Evolutionary conservation across 2,888 invertebrate genomes (phyloP).

Genomic region (Steromphala cineraria): DNA sequence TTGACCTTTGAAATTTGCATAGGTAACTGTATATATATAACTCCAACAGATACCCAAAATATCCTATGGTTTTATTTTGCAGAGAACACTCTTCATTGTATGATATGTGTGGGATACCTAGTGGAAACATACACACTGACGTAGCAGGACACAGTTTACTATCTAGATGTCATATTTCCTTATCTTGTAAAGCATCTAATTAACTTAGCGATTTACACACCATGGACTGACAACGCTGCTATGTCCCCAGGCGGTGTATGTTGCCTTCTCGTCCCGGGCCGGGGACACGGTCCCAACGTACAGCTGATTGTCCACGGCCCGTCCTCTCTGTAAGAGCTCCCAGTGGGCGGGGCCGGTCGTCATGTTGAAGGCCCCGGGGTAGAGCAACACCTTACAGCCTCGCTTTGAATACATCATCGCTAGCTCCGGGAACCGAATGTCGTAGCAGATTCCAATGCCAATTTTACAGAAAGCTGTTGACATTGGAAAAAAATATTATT

Average conservation of each 20-base stretch:
- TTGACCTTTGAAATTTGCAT: no score
- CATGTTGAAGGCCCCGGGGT: conserved; percentile 97
- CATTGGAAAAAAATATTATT: neutral
- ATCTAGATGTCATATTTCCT: no score
- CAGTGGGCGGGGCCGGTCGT: conserved; percentile 96
- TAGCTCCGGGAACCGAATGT: conserved; percentile 93
- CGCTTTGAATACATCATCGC: conserved; percentile 75
- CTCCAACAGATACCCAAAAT: no score
- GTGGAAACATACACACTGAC: no score
- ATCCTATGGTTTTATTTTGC: no score
- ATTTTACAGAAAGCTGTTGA: conserved; percentile 81
- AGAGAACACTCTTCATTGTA: no score
- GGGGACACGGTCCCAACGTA: conserved; percentile 91
- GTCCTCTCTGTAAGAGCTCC: conserved; percentile 87
- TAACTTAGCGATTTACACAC: conserved; percentile 45
- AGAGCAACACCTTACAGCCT: conserved; percentile 90
- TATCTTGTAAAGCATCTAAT: no score
- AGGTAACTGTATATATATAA: no score
- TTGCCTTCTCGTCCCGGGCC: conserved; percentile 83
- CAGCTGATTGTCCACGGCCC: conserved; percentile 92
- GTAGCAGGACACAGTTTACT: no score
- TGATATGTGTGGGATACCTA: no score
- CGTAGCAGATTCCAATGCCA: conserved; percentile 96
- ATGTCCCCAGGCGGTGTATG: conserved; percentile 93
- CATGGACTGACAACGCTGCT: conserved; percentile 89